Conservation (phyloP, 64 coral and sea anemone genomes). For the Porites lutea region DNA sequence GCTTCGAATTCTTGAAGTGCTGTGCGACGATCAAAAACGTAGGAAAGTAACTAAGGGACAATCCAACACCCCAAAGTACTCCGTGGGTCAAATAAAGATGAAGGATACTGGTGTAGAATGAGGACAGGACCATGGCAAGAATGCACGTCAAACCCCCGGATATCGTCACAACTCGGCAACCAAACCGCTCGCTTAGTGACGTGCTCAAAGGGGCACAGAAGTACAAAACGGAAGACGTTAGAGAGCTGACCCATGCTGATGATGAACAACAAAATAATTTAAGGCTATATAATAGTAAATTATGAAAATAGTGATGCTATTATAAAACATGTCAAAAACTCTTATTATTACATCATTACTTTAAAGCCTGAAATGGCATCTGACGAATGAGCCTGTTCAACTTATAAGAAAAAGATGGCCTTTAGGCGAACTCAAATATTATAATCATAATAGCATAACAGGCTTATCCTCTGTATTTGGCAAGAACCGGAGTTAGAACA, state of each 20-base stretch:
- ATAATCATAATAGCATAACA: too few relatives aligned
- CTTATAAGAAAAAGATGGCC: too few relatives aligned
- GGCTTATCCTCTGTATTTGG: too few relatives aligned
- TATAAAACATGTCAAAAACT: too few relatives aligned
- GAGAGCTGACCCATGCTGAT: constrained; percentile 21
- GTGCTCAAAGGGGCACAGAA: background rate
- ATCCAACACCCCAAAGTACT: background rate
- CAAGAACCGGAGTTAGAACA: too few relatives aligned
- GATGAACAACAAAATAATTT: background rate
- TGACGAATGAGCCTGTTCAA: too few relatives aligned
- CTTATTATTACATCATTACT: too few relatives aligned
- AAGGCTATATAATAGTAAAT: too few relatives aligned
- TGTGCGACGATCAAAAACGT: background rate
- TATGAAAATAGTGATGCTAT: too few relatives aligned
- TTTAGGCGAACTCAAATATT: too few relatives aligned
- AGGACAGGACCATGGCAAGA: background rate
- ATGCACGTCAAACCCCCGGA: background rate
- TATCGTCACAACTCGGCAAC: background rate
- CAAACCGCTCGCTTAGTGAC: background rate
- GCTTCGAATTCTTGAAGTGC: background rate
- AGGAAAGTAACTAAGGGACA: background rate
- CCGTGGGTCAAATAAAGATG: background rate
- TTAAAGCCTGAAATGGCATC: too few relatives aligned
- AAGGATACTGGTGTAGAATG: background rate
- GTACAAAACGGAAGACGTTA: background rate